Percentiles rank a stretch among this genome's conserved stretches.
Conservation (phyloP, 2,797 vertebrate species). For the Takifugu ocellatus region DNA sequence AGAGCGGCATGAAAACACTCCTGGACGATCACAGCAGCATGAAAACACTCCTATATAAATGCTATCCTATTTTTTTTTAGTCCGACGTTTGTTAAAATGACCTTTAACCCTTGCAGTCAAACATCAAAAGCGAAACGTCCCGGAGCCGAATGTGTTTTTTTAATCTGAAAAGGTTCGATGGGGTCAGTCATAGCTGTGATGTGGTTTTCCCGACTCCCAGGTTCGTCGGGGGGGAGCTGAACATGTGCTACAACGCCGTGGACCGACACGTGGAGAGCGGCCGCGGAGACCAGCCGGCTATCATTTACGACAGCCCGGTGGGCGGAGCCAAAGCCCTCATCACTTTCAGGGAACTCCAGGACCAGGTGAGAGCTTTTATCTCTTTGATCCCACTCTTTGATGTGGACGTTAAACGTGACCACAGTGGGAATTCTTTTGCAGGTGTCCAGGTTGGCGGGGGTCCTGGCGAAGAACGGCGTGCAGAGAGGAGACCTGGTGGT, state of each 20-base stretch:
- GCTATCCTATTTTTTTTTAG: too few relatives aligned
- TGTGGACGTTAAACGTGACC: too few relatives aligned
- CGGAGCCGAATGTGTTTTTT: too few relatives aligned
- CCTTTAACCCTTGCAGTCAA: too few relatives aligned
- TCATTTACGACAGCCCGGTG: constrained; percentile 94
- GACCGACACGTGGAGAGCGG: constrained; percentile 90
- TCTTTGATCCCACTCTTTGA: neutral
- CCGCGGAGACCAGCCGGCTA: constrained; percentile 83
- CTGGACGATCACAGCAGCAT: too few relatives aligned
- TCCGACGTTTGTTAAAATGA: too few relatives aligned
- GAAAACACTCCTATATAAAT: too few relatives aligned
- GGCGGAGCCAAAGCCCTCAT: constrained; percentile 83
- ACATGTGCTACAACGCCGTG: constrained; percentile 92
- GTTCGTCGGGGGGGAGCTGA: constrained; percentile 91
- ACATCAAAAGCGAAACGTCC: too few relatives aligned
- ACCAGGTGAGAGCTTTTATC: constrained; percentile 78
- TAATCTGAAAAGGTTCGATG: neutral
- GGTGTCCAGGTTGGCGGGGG: constrained; percentile 87
- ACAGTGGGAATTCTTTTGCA: constrained; percentile 6
- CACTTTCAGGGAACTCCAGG: constrained; percentile 85
- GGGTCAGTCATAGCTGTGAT: constrained; percentile 17
- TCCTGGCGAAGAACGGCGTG: constrained; percentile 86
- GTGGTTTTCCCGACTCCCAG: constrained; percentile 53
- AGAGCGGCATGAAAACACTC: too few relatives aligned
- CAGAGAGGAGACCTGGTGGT: constrained; percentile 88